phyloP scores from a whole-genome alignment of 1,140 invertebrate species.

The Oscheius sp. region DNA sequence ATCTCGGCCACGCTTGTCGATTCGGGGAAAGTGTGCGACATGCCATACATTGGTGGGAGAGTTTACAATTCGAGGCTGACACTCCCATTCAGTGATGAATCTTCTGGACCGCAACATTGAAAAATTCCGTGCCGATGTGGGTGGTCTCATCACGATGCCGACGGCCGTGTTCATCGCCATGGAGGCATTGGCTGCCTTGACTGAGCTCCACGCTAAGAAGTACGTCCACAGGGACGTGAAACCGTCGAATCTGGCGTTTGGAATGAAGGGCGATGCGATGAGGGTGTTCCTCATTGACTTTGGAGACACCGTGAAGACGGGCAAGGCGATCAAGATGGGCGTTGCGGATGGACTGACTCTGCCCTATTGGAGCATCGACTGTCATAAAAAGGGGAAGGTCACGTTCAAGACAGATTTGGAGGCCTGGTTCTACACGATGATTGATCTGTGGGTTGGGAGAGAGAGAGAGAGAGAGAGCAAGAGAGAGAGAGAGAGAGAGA shows the following conservation, averaged over 20 bases:
- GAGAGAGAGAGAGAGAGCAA: too few species aligned
- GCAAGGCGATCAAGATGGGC: not conserved
- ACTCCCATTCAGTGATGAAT: too few species aligned
- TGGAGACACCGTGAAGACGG: constrained; percentile 2
- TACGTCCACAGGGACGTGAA: not conserved
- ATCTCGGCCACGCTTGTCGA: not conserved
- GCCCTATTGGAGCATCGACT: constrained; percentile 16
- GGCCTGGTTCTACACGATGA: constrained; percentile 3
- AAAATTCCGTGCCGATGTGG: not conserved
- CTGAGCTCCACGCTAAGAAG: too few species aligned
- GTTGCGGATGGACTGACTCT: constrained; percentile 1
- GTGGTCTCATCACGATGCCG: not conserved
- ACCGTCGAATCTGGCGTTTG: not conserved
- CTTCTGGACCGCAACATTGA: not conserved
- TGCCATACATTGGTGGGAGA: not conserved
- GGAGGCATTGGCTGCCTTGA: not conserved
- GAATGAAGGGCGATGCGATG: not conserved
- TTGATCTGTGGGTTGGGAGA: not conserved
- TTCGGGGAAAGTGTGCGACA: not conserved
- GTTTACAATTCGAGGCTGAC: too few species aligned
- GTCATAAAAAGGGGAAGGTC: not conserved
- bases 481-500: too few species aligned
- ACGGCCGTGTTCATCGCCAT: not conserved
- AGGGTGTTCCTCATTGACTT: constrained; percentile 14
- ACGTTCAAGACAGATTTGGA: not conserved